Percentiles rank a stretch among this genome's conserved stretches.
phyloP scores from a whole-genome alignment of 2,113 vertebrate genomes.

The Pica pica region DNA sequence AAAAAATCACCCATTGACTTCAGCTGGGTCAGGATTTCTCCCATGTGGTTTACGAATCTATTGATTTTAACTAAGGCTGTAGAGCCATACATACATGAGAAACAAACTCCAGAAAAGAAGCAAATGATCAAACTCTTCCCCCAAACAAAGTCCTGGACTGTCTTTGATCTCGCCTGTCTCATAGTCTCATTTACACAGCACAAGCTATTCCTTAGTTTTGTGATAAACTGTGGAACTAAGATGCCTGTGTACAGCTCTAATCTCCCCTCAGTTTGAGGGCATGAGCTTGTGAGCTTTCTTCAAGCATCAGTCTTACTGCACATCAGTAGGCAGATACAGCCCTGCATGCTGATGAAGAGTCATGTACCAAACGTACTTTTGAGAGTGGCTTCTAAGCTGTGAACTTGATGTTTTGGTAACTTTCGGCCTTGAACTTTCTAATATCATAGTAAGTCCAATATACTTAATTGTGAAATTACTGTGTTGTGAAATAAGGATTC shows the following conservation, averaged over 20 bases:
- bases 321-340: background rate
- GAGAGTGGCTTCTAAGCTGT: background rate
- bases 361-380: background rate
- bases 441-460: background rate
- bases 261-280: background rate
- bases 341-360: background rate
- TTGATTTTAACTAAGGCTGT: conserved; percentile 35
- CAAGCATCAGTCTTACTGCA: background rate
- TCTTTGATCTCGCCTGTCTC: background rate
- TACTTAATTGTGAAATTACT: background rate
- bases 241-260: background rate
- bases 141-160: background rate
- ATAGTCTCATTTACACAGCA: background rate
- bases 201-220: background rate
- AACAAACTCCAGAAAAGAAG: background rate
- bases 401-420: background rate
- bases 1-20: conserved; percentile 57
- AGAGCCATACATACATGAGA: background rate
- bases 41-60: conserved; percentile 33
- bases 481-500: background rate
- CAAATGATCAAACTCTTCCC: background rate
- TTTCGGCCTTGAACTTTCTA: background rate
- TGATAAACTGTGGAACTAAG: background rate
- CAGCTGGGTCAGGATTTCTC: conserved; percentile 57
- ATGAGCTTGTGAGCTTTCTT: background rate